Percentiles rank a stretch among this genome's conserved stretches.
These are phyloP conservation scores for Metaphire vulgaris DNA, from an alignment of 1,140 invertebrate species.

Conservation along the genomic window DNA sequence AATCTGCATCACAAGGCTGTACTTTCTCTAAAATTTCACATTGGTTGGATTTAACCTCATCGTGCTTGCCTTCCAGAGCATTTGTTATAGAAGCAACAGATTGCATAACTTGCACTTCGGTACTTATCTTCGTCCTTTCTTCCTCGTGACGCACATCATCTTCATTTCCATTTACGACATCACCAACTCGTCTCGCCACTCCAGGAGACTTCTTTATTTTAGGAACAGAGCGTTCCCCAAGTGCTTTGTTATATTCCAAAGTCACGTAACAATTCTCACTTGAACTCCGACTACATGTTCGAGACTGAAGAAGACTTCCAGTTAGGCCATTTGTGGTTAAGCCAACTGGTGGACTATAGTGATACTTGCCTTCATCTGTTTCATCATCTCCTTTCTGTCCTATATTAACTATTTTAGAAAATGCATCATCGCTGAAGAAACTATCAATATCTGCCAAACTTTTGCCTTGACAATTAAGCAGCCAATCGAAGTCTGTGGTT, in stretches of 20 bases:
- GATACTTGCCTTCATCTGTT: not conserved
- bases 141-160: not conserved
- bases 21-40: not conserved
- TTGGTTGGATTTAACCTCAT: not conserved
- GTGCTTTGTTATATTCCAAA: constrained; percentile 29
- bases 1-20: constrained; percentile 3
- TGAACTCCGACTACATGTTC: not conserved
- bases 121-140: too few species aligned
- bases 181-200: constrained; percentile 43
- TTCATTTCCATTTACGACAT: constrained; percentile 11
- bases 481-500: not conserved
- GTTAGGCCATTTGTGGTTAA: not conserved
- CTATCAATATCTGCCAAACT: not conserved
- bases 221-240: constrained; percentile 38
- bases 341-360: not conserved
- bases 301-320: not conserved
- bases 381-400: not conserved
- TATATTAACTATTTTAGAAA: not conserved
- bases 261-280: constrained; percentile 33
- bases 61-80: not conserved
- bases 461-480: not conserved
- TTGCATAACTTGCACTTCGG: not conserved
- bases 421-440: not conserved
- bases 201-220: constrained; percentile 50
- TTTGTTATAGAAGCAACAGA: not conserved